phyloP scores from a whole-genome alignment of 2,888 invertebrate species.

The Watsonalla cultraria region DNA sequence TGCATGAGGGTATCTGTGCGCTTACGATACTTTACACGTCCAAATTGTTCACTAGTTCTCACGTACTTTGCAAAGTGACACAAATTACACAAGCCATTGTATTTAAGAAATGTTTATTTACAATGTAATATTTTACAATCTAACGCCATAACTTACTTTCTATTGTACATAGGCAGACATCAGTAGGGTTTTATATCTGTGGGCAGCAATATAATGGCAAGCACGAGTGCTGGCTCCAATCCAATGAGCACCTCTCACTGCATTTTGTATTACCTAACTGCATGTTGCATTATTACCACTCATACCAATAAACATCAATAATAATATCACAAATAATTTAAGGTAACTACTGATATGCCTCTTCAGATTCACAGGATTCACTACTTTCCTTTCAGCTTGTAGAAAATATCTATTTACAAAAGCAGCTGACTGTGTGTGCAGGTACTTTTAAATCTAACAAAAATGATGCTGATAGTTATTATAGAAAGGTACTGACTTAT shows the following conservation, averaged over 20 bases:
- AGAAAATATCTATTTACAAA: constrained; percentile 21
- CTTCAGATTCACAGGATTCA: constrained; percentile 33
- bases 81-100: constrained; percentile 53
- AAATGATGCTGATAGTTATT: too few species aligned
- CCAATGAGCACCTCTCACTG: constrained; percentile 6
- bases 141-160: constrained; percentile 58
- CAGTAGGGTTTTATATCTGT: constrained; percentile 22
- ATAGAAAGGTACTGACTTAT: too few species aligned
- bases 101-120: constrained; percentile 73
- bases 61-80: constrained; percentile 50
- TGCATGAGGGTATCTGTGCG: too few species aligned
- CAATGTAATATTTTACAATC: constrained; percentile 74
- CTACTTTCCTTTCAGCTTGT: background rate
- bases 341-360: constrained; percentile 67
- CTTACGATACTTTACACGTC: constrained; percentile 18
- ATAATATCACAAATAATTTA: constrained; percentile 77
- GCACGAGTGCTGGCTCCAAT: constrained; percentile 12
- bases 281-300: constrained; percentile 13
- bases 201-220: constrained; percentile 31
- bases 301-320: constrained; percentile 47
- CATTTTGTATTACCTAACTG: background rate
- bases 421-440: constrained; percentile 10
- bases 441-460: constrained; percentile 6
- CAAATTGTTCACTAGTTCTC: constrained; percentile 43
- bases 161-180: constrained; percentile 46